These are phyloP conservation scores for Lutraria lutraria DNA, from an alignment of 2,888 invertebrate genomes.

Conservation along the genomic window DNA sequence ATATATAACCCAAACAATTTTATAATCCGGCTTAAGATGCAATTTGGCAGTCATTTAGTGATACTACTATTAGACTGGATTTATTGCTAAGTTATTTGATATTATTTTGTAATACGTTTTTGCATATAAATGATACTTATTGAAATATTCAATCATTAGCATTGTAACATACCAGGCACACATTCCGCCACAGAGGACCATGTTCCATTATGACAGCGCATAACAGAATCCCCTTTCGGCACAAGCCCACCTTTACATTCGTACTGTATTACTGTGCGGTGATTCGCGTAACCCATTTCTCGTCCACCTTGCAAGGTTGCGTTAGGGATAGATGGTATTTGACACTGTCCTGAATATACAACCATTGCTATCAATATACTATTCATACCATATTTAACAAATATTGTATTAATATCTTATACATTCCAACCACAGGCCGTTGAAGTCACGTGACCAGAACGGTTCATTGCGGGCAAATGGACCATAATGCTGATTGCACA, in stretches of 20 bases:
- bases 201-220: conserved; percentile 95
- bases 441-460: no score
- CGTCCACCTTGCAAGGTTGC: conserved; percentile 82
- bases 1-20: no score
- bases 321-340: conserved; percentile 91
- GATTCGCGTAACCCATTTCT: conserved; percentile 78
- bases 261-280: conserved; percentile 77
- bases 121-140: not conserved
- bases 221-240: conserved; percentile 75
- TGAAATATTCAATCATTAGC: not conserved
- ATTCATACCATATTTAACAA: not conserved
- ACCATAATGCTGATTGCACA: no score
- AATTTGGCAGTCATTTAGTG: no score
- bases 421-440: no score
- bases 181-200: conserved; percentile 97
- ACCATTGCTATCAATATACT: not conserved
- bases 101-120: no score
- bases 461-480: no score
- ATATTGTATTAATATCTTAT: no score
- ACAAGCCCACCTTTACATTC: conserved; percentile 81
- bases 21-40: no score
- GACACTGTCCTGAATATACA: conserved; percentile 90
- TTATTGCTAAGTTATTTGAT: no score
- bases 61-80: no score
- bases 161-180: conserved; percentile 90